Base-by-base conservation (phyloP, 2,888 invertebrate species). In the Epirrhoe alternata region DNA sequence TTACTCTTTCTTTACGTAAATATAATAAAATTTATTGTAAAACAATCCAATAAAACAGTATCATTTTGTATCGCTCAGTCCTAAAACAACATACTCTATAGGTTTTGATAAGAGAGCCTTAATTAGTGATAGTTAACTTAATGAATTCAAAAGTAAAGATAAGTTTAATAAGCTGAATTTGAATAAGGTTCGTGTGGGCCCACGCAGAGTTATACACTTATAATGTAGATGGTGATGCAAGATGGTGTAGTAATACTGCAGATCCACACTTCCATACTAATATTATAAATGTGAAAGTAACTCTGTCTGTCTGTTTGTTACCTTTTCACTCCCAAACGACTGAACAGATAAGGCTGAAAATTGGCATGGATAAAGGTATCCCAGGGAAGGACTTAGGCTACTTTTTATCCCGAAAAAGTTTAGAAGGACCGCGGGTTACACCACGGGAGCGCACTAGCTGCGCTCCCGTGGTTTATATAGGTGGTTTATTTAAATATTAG, bases 141-240 rank as follows among this genome's bases (percentile, higher is more conserved):
- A 86, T 86, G 73, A 81, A 86, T 85, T 84, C 85, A 79, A 79
- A 79, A 78, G 78, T 77, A 74, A 73, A 86, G 86, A 87, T 87
- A 87, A 86, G 77, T 83, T 81, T 84, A 86, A 85, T 86, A 86
- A 86, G 85, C 69, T 71, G 82, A 77, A 85, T 86, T 81, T 77
- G 80, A 86, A 85, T 86, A 82, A 82, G 79, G 76, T 64, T 61
- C 68, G 68, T 54, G 67, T 69, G 70, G 70, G 66, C 86, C 83
- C 82, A 86, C 85, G 85, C 86, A 73, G 64, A 52, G 60, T 72
- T 59, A 50, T 50, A 71, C 69, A 72, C 71, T 72, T 74, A 70
- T 71, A 65, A 64, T 66, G 59, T 58, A 61, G 77, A 64, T 6
- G 53, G 59, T 7, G 56, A 49, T 47, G 1, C 60, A 12, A 33